Evolutionary conservation across 2,888 invertebrate species (phyloP).

Genomic region (Tetropium fuscum): DNA sequence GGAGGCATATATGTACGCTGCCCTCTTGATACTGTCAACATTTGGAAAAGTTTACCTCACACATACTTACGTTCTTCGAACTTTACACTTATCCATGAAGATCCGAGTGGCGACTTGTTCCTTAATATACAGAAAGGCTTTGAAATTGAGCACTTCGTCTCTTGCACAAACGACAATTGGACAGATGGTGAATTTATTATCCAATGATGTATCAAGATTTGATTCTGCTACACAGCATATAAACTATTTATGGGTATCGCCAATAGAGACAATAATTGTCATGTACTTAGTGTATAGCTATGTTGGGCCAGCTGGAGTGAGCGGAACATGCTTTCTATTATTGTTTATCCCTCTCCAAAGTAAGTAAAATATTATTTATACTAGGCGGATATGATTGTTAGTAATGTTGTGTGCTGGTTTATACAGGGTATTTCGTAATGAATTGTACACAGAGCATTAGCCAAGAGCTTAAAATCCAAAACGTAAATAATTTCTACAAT

Average conservation of each 20-base stretch:
- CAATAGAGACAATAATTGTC: conserved; percentile 70
- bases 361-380: no score
- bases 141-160: conserved; percentile 45
- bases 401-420: no score
- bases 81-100: conserved; percentile 86
- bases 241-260: conserved; percentile 84
- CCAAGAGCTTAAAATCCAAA: no score
- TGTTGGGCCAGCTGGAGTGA: conserved; percentile 61
- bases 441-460: no score
- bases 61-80: conserved; percentile 89
- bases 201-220: conserved; percentile 77
- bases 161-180: conserved; percentile 48
- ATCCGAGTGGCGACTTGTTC: conserved; percentile 85
- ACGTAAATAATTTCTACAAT: no score
- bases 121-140: conserved; percentile 75
- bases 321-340: conserved; percentile 62
- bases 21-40: conserved; percentile 70
- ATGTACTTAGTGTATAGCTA: conserved; percentile 67
- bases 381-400: no score
- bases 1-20: conserved; percentile 82
- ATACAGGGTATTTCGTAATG: no score
- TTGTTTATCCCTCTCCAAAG: conserved; percentile 59
- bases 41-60: conserved; percentile 66
- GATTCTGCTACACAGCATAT: conserved; percentile 83
- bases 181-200: conserved; percentile 50